Base-by-base conservation (phyloP, 2,888 invertebrate genomes). In the Euzophera pinguis region DNA sequence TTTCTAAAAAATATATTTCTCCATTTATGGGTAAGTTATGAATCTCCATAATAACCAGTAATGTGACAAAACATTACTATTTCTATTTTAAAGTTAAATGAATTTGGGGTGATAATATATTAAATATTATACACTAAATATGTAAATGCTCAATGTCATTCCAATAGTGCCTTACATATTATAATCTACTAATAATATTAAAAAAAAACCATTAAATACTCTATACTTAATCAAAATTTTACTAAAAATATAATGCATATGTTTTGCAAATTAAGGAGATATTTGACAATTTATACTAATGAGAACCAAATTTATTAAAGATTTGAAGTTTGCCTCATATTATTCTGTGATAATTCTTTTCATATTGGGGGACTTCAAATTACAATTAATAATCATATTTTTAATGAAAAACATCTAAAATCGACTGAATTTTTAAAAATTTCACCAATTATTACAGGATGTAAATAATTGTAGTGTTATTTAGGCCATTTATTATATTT, bases 341-440 rank as follows among this genome's bases (percentile, higher is more conserved):
- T 78, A 80, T 88, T 88, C 89, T 90, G 89, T 90, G 89, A 90
- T 90, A 90, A 84, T 78, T 86, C 80, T 88, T 80, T 85, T 82
- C 81, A 83, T 82, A 71, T 78, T 86, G 89, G 79, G 89, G 89
- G 69, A 65, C 89, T 90, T 89, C 88, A 86, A 85, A 83, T 81
- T 74, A 57, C 69, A 66, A 60, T 59, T 13, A 58, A 56, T 67
- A 32, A 16, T 35, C n/a, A 16, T 42, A 17, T 17, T 34, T 41
- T 12, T 37, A 38, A 45, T 16, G 41, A 45, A 55, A 53, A 53
- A 50, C 50, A 50, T 50, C 49, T 27, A 43, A 53, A 56, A 54
- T 52, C 70, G 65, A 70, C 72, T 65, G 62, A 70, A 71, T 32
- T 6, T 62, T 45, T 60, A 63, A 63, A 65, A 57, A 65, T 61